These are phyloP conservation scores for Bungarus multicinctus DNA, from an alignment of 2,113 vertebrate genomes.

Conservation along the genomic window DNA sequence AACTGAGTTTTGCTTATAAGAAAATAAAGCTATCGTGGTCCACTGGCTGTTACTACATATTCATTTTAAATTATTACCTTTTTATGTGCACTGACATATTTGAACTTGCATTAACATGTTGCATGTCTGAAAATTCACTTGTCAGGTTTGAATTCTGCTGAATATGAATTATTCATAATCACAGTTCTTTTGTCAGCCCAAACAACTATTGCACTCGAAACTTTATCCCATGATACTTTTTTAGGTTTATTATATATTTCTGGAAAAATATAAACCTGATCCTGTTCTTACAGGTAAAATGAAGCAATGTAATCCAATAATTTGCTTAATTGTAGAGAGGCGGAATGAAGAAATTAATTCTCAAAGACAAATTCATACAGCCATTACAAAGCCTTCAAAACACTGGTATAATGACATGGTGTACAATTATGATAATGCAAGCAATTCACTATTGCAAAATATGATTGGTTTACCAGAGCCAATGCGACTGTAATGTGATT, in stretches of 20 bases:
- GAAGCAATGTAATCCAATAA: background rate
- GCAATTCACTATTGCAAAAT: background rate
- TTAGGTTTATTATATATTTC: background rate
- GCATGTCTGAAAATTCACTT: background rate
- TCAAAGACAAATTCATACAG: background rate
- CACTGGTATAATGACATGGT: background rate
- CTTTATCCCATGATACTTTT: too few relatives aligned
- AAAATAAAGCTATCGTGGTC: background rate
- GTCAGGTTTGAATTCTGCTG: background rate
- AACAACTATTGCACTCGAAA: background rate
- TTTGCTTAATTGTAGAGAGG: background rate
- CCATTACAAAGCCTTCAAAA: background rate
- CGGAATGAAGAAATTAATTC: background rate
- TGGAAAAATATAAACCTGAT: background rate
- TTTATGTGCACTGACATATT: background rate
- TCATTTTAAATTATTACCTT: background rate
- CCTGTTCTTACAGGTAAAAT: background rate
- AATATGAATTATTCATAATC: background rate
- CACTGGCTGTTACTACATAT: background rate
- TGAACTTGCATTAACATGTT: background rate
- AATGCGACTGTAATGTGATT: background rate
- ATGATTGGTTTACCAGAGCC: background rate
- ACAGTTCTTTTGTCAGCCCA: background rate
- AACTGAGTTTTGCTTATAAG: background rate
- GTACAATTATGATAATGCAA: background rate